A percentile compares a stretch with the other conserved stretches of the same genome.
These are phyloP conservation scores for Paracentrotus lividus DNA, from an alignment of 53 echinoderm and acorn worm genomes.

Conservation along the genomic window DNA sequence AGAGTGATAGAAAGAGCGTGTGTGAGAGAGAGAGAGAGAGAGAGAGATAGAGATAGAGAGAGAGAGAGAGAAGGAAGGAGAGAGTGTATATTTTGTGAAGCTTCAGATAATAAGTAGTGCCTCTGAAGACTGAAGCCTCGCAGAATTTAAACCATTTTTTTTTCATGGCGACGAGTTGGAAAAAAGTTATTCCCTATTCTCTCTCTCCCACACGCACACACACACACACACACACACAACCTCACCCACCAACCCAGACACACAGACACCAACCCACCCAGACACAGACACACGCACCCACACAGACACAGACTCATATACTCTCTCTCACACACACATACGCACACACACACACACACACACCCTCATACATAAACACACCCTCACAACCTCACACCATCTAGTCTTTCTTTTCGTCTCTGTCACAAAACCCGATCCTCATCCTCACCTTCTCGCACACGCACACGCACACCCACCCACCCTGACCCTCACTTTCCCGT, in stretches of 20 bases:
- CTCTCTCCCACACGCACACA: not conserved
- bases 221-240: not conserved
- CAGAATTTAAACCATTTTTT: slow-evolving; percentile 33
- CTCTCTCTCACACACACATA: not conserved
- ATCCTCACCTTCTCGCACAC: not conserved
- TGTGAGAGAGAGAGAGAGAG: not conserved
- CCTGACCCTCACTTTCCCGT: not conserved
- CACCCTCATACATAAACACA: not conserved
- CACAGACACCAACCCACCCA: not conserved
- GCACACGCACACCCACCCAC: not conserved
- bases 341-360: not conserved
- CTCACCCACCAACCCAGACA: not conserved
- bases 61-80: not conserved
- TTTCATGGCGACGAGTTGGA: not conserved
- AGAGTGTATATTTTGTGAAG: not conserved
- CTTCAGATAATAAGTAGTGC: not conserved
- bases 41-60: not conserved
- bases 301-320: not conserved
- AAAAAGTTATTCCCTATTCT: not conserved
- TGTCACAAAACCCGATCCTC: not conserved
- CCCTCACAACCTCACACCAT: not conserved
- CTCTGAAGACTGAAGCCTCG: slow-evolving; percentile 10
- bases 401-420: not conserved
- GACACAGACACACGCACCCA: not conserved
- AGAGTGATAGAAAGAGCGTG: not conserved